These are phyloP conservation scores for Chrysomallon squamiferum DNA, from an alignment of 1,140 invertebrate genomes.

Conservation along the genomic window DNA sequence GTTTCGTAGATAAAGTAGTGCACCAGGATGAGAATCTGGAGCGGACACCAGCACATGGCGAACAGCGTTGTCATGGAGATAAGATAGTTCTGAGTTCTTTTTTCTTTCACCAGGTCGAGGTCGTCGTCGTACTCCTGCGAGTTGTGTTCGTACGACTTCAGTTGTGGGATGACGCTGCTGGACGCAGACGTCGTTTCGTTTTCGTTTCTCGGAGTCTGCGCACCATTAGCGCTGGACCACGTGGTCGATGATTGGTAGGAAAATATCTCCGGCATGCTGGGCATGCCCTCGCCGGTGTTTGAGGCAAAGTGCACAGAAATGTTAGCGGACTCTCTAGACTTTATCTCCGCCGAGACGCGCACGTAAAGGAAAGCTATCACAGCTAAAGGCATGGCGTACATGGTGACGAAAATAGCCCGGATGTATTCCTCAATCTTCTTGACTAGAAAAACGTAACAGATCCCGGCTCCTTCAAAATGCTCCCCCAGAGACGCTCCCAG, in stretches of 20 bases:
- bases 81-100: conserved; percentile 73
- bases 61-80: conserved; percentile 73
- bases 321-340: conserved; percentile 66
- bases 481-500: conserved; percentile 67
- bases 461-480: conserved; percentile 53
- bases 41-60: conserved; percentile 72
- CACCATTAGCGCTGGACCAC: conserved; percentile 10
- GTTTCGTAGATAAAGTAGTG: conserved; percentile 73
- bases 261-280: conserved; percentile 12
- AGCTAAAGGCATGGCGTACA: conserved; percentile 73
- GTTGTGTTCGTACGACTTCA: conserved; percentile 20
- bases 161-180: background rate
- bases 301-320: conserved; percentile 61
- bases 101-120: conserved; percentile 71
- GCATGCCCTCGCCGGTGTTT: conserved; percentile 60
- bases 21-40: conserved; percentile 74
- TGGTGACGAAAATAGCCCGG: conserved; percentile 62
- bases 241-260: conserved; percentile 14
- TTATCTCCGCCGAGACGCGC: conserved; percentile 70
- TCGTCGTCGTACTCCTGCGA: conserved; percentile 68
- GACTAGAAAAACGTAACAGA: conserved; percentile 60
- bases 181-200: conserved; percentile 1
- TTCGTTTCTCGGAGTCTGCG: too few relatives aligned
- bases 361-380: conserved; percentile 72
- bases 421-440: conserved; percentile 63